A percentile compares a stretch with the other conserved stretches of the same genome.
Conservation (phyloP, 35 echinoderm and acorn worm genomes). For the Heliocidaris erythrogramma region DNA sequence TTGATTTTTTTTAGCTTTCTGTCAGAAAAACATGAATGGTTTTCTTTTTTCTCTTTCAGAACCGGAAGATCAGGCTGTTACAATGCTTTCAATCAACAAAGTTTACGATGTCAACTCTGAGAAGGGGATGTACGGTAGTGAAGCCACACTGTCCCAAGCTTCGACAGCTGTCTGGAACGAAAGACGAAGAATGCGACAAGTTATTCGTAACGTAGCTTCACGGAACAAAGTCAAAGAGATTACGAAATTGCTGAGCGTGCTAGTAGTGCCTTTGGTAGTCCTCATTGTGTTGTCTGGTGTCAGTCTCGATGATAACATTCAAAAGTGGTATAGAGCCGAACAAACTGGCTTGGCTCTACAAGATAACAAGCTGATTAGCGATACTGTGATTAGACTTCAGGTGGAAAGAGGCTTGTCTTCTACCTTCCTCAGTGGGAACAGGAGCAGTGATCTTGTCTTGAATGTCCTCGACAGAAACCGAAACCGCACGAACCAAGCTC, state of each 20-base stretch:
- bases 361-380: conserved; percentile 11
- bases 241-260: not conserved
- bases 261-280: conserved; percentile 32
- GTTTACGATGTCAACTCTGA: conserved; percentile 32
- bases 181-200: conserved; percentile 32
- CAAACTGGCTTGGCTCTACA: not conserved
- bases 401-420: conserved; percentile 51
- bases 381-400: conserved; percentile 37
- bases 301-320: not conserved
- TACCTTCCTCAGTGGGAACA: conserved; percentile 42
- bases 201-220: not conserved
- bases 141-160: conserved; percentile 31
- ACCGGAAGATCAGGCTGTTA: not conserved
- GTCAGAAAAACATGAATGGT: too few relatives aligned
- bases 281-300: not conserved
- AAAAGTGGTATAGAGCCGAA: not conserved
- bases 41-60: not conserved
- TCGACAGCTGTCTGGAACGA: not conserved
- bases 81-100: not conserved
- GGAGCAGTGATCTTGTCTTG: not conserved
- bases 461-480: not conserved
- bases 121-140: not conserved
- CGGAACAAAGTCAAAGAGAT: conserved; percentile 38
- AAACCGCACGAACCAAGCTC: not conserved
- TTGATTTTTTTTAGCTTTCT: too few relatives aligned